Conservation (phyloP, 1,140 invertebrate species). For the Patella vulgata region DNA sequence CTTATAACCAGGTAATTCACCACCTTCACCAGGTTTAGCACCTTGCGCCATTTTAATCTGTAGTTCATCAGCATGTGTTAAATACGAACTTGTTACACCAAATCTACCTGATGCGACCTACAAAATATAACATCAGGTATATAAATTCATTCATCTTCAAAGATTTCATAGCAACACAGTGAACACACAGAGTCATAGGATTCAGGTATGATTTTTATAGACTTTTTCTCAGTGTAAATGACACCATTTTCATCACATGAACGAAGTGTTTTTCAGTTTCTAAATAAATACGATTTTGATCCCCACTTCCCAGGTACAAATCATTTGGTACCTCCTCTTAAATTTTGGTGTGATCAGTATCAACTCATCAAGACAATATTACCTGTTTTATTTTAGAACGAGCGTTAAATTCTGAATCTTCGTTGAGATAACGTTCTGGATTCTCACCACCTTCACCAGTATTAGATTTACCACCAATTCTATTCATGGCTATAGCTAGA, state of each 20-base stretch:
- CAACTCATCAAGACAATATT: neutral
- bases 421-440: conserved; percentile 80
- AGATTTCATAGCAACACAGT: neutral
- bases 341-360: no score
- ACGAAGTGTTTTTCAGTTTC: no score
- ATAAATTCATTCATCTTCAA: no score
- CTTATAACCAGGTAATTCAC: conserved; percentile 68
- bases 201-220: no score
- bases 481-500: conserved; percentile 97
- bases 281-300: no score
- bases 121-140: neutral
- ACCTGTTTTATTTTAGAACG: conserved; percentile 79
- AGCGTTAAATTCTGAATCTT: conserved; percentile 76
- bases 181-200: no score
- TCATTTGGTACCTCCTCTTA: no score
- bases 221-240: no score
- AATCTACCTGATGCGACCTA: conserved; percentile 98
- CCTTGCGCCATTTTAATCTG: conserved; percentile 69
- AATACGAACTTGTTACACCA: conserved; percentile 96
- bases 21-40: conserved; percentile 68
- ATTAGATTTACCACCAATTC: conserved; percentile 94
- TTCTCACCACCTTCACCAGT: conserved; percentile 94
- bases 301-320: no score
- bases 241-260: no score
- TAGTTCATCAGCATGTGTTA: conserved; percentile 84